Conservation (phyloP, 2,888 invertebrate species). For the Chrysina gloriosa region DNA sequence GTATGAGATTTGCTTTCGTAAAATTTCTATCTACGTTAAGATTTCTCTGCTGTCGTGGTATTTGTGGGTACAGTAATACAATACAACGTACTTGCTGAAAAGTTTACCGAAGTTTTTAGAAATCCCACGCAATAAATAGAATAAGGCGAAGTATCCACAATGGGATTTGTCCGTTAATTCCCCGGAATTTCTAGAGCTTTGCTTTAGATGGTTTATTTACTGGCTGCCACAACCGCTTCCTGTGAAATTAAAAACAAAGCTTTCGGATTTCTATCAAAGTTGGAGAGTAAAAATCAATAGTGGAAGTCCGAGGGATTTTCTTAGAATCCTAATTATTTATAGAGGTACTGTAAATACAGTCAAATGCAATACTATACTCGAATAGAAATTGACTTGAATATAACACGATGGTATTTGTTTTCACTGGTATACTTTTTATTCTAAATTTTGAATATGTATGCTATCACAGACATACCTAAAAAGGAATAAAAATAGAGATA, state of each 20-base stretch:
- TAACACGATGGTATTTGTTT: too few relatives aligned
- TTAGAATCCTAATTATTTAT: too few relatives aligned
- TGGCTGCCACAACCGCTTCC: not conserved
- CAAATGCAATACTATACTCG: too few relatives aligned
- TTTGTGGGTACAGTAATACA: not conserved
- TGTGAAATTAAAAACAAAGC: slow-evolving; percentile 14
- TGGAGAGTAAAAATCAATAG: too few relatives aligned
- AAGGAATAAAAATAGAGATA: too few relatives aligned
- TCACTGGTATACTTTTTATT: too few relatives aligned
- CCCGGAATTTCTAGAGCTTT: not conserved
- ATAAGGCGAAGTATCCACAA: slow-evolving; percentile 23
- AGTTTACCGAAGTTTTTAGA: not conserved
- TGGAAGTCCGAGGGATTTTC: not conserved
- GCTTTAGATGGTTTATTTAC: slow-evolving; percentile 12
- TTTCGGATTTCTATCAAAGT: not conserved
- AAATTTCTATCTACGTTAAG: not conserved
- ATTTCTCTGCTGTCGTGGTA: not conserved
- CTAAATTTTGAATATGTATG: too few relatives aligned
- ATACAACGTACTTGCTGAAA: not conserved
- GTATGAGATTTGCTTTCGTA: not conserved
- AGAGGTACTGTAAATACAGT: too few relatives aligned
- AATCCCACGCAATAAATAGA: slow-evolving; percentile 22
- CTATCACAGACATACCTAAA: too few relatives aligned
- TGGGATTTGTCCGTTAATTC: slow-evolving; percentile 22
- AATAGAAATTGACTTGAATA: too few relatives aligned